A percentile compares a stretch with the other conserved stretches of the same genome.
Evolutionary conservation across 1,140 invertebrate genomes (phyloP).

Genomic region (Saccostrea echinata): DNA sequence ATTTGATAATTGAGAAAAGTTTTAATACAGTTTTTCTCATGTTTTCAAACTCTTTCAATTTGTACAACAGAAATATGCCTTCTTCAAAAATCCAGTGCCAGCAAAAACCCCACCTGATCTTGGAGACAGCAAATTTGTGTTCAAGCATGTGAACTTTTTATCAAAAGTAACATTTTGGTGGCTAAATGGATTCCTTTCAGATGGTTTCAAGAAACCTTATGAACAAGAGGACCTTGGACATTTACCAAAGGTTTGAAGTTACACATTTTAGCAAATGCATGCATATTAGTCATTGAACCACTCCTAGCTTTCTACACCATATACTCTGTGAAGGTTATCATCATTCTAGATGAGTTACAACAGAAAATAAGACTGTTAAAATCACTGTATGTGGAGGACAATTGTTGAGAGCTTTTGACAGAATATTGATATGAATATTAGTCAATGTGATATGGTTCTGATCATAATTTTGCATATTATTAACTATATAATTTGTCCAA

Average conservation of each 20-base stretch:
- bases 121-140: conserved; percentile 75
- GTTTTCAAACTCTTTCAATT: background rate
- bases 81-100: conserved; percentile 69
- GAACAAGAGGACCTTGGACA: conserved; percentile 86
- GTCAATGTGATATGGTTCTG: no score
- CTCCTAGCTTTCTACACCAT: no score
- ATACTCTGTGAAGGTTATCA: no score
- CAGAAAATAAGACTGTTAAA: no score
- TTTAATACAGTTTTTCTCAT: no score
- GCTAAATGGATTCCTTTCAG: conserved; percentile 85
- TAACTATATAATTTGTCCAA: no score
- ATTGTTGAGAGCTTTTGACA: no score
- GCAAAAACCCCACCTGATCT: conserved; percentile 68
- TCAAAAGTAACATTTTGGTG: conserved; percentile 89
- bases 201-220: conserved; percentile 85
- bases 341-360: no score
- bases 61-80: conserved; percentile 73
- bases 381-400: no score
- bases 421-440: no score
- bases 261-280: background rate
- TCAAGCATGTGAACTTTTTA: conserved; percentile 85
- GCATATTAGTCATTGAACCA: background rate
- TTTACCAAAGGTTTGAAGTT: conserved; percentile 83
- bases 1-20: background rate
- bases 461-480: no score